A percentile compares a stretch with the other conserved stretches of the same genome.
Conservation (phyloP, 2,888 invertebrate genomes). For the Eumerus sabulonum region DNA sequence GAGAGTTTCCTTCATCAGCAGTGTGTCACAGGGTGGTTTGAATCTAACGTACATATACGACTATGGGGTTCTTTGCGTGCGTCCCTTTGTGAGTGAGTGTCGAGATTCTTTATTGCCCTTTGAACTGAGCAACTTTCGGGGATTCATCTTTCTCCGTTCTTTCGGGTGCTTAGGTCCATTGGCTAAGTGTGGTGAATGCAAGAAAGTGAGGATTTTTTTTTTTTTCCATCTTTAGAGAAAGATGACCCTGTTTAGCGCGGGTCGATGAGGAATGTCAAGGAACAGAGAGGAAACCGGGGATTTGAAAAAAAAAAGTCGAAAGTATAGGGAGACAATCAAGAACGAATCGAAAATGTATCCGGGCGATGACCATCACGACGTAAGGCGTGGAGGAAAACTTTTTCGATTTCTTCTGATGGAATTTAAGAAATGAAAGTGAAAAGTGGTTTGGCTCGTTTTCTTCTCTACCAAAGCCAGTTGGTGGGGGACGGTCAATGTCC, state of each 20-base stretch:
- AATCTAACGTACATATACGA: too few relatives aligned
- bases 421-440: conserved; percentile 63
- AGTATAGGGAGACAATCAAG: background rate
- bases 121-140: conserved; percentile 63
- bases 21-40: conserved; percentile 17
- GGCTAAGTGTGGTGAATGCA: background rate
- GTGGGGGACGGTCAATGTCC: conserved; percentile 9
- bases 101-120: conserved; percentile 64
- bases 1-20: too few relatives aligned
- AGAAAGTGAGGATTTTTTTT: conserved; percentile 8
- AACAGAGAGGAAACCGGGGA: too few relatives aligned
- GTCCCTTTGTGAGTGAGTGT: conserved; percentile 33
- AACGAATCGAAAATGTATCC: conserved; percentile 10
- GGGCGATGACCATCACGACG: background rate
- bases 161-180: background rate
- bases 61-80: background rate
- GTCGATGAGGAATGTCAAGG: conserved; percentile 16
- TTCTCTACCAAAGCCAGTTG: conserved; percentile 2
- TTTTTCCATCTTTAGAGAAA: conserved; percentile 45
- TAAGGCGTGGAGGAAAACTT: conserved; percentile 35
- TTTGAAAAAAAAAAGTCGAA: conserved; percentile 10
- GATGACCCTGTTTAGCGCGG: conserved; percentile 57
- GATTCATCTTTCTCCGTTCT: conserved; percentile 25
- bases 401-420: conserved; percentile 56
- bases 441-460: conserved; percentile 44